Evolutionary conservation across 2,113 vertebrate species (phyloP).

Genomic region (Leucosticte australis): DNA sequence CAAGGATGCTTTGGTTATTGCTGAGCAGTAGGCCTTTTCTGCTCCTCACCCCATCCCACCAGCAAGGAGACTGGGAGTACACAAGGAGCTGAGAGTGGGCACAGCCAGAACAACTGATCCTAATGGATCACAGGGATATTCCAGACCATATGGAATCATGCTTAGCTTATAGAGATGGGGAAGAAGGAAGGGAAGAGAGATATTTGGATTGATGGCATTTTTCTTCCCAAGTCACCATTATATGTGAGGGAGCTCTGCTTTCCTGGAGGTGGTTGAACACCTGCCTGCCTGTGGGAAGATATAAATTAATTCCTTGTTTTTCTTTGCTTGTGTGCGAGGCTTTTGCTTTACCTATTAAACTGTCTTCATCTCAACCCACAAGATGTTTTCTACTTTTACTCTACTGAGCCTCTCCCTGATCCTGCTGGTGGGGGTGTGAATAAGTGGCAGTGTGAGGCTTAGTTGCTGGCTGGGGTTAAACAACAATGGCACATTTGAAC

Average conservation of each 20-base stretch:
- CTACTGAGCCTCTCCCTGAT: neutral
- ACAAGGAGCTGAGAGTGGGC: neutral
- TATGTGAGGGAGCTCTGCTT: neutral
- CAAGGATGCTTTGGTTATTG: neutral
- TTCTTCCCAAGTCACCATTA: neutral
- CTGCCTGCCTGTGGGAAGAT: neutral
- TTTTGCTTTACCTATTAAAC: neutral
- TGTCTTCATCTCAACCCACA: neutral
- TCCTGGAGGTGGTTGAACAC: neutral
- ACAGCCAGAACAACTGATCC: neutral
- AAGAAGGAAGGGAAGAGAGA: neutral
- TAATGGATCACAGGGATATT: neutral
- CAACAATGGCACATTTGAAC: neutral
- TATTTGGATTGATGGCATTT: neutral
- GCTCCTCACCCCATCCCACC: neutral
- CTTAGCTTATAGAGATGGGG: neutral
- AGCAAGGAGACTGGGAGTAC: neutral
- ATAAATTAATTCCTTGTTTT: neutral
- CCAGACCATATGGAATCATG: neutral
- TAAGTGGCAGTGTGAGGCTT: neutral
- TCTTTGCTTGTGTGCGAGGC: neutral
- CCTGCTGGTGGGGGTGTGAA: neutral
- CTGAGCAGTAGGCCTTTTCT: neutral
- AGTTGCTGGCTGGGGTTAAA: neutral
- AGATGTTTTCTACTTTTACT: neutral